phyloP scores from a whole-genome alignment of 2,888 invertebrate species.

The Hirtodrosophila alboralis region DNA sequence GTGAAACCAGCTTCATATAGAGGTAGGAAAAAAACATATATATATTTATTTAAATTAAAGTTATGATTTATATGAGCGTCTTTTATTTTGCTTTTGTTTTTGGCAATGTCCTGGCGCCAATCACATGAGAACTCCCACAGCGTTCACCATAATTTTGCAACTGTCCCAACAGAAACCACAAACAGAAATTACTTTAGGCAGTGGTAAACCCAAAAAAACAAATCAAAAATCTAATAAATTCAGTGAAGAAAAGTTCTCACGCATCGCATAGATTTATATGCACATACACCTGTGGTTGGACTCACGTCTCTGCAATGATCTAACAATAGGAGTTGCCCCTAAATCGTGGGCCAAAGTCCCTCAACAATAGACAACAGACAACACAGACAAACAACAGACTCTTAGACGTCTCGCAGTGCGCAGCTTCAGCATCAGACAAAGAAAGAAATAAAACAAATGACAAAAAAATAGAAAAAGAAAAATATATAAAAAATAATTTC shows the following conservation, averaged over 20 bases:
- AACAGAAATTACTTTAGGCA: constrained; percentile 37
- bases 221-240: constrained; percentile 59
- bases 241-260: constrained; percentile 63
- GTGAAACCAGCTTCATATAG: constrained; percentile 19
- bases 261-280: constrained; percentile 57
- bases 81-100: constrained; percentile 6
- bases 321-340: constrained; percentile 63
- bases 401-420: constrained; percentile 66
- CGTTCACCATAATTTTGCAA: constrained; percentile 52
- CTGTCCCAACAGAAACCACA: constrained; percentile 41
- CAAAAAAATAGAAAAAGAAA: constrained; percentile 18
- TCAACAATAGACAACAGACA: constrained; percentile 52
- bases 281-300: constrained; percentile 66
- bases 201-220: constrained; percentile 17
- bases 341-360: constrained; percentile 55
- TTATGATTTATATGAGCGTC: constrained; percentile 48
- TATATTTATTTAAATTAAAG: constrained; percentile 61
- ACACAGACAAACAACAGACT: no score
- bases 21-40: constrained; percentile 10
- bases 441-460: constrained; percentile 41
- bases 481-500: constrained; percentile 57
- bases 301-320: constrained; percentile 30
- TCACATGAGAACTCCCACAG: constrained; percentile 32
- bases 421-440: constrained; percentile 55
- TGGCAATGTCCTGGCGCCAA: constrained; percentile 40